These are phyloP conservation scores for Montipora cactus DNA, from an alignment of 64 coral and sea anemone genomes.

Conservation along the genomic window DNA sequence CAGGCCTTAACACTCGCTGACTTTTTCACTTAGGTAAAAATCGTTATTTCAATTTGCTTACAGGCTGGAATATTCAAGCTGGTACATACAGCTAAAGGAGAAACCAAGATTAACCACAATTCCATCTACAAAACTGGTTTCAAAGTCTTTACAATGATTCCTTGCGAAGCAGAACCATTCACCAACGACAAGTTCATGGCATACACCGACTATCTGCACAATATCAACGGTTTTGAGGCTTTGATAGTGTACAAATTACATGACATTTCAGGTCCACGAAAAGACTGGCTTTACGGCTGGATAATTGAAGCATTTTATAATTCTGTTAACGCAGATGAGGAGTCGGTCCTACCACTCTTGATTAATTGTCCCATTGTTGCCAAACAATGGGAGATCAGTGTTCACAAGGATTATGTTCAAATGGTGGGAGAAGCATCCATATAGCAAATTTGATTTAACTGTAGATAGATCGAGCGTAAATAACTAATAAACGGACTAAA, in stretches of 20 bases:
- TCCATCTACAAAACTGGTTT: conserved; percentile 42
- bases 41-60: neutral
- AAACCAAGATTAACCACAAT: conserved; percentile 57
- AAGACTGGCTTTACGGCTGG: conserved; percentile 81
- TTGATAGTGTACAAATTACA: conserved; percentile 71
- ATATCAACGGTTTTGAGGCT: conserved; percentile 57
- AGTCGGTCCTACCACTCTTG: conserved; percentile 50
- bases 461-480: too few relatives aligned
- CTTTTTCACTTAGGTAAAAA: neutral
- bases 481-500: too few relatives aligned
- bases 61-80: conserved; percentile 85
- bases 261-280: conserved; percentile 53
- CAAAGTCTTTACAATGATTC: conserved; percentile 80
- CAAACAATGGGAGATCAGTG: conserved; percentile 74
- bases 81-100: conserved; percentile 18
- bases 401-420: conserved; percentile 77
- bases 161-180: neutral
- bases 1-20: too few relatives aligned
- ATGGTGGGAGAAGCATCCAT: conserved; percentile 14
- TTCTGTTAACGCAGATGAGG: neutral
- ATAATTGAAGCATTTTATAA: conserved; percentile 84
- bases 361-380: conserved; percentile 51
- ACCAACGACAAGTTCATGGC: neutral
- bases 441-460: neutral
- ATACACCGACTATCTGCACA: conserved; percentile 31